Conservation (phyloP, 2,797 vertebrate genomes). For the Microhierax caerulescens region DNA sequence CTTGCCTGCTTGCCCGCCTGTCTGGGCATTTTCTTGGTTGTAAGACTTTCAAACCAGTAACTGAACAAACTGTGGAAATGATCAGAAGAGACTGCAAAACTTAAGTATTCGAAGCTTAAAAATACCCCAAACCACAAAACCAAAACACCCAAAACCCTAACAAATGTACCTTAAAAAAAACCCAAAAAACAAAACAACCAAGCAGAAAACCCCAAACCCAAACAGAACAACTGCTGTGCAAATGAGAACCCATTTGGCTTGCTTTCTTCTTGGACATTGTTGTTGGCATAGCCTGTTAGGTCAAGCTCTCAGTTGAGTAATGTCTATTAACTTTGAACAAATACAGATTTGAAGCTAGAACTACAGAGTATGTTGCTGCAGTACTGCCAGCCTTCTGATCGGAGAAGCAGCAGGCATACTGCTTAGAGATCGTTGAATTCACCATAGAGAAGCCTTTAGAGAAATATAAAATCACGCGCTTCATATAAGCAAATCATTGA, state of each 20-base stretch:
- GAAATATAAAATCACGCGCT: not conserved
- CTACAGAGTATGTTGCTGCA: not conserved
- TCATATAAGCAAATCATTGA: not conserved
- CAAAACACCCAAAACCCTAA: too few relatives aligned
- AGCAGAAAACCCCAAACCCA: fast-evolving
- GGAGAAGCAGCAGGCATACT: not conserved
- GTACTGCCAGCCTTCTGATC: not conserved
- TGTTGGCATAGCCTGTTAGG: not conserved
- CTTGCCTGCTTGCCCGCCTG: not conserved
- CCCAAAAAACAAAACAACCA: too few relatives aligned
- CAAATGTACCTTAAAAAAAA: too few relatives aligned
- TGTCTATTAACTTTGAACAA: not conserved
- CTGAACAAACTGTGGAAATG: not conserved
- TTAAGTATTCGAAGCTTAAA: not conserved
- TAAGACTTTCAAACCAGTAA: not conserved
- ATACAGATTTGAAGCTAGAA: not conserved
- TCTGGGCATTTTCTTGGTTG: not conserved
- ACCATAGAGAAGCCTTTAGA: not conserved
- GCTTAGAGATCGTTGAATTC: not conserved
- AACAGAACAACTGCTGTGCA: not conserved
- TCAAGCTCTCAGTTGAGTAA: not conserved
- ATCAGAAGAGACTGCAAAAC: not conserved
- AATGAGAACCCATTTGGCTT: not conserved
- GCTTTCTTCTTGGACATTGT: not conserved
- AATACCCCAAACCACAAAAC: too few relatives aligned